Evolutionary conservation across 1,140 invertebrate genomes (phyloP).

Genomic region (Zaprionus lachaisei): DNA sequence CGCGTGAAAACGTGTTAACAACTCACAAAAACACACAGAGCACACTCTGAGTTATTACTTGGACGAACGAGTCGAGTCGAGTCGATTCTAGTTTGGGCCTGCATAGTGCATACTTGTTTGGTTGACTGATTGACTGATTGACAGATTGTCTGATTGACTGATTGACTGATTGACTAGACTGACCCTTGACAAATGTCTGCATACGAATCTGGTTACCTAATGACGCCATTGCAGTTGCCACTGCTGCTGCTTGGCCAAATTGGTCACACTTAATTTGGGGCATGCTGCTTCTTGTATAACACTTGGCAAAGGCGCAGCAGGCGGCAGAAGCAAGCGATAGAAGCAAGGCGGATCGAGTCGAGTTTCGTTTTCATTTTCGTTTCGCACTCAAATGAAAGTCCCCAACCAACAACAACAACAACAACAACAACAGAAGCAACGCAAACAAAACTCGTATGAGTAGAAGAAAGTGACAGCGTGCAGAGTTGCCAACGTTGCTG

Average conservation of each 20-base stretch:
- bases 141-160: neutral
- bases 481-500: slow-evolving; percentile 13
- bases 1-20: slow-evolving; percentile 55
- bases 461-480: slow-evolving; percentile 36
- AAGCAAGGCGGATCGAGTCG: neutral
- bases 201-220: slow-evolving; percentile 45
- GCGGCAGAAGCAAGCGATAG: neutral
- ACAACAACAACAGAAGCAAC: neutral
- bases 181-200: slow-evolving; percentile 60
- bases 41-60: slow-evolving; percentile 43
- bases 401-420: slow-evolving; percentile 14
- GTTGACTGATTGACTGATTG: slow-evolving; percentile 11
- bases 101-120: slow-evolving; percentile 7
- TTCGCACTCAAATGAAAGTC: slow-evolving; percentile 48
- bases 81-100: slow-evolving; percentile 3
- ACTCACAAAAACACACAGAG: slow-evolving; percentile 39
- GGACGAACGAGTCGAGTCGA: neutral
- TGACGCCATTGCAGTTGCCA: neutral
- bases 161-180: neutral
- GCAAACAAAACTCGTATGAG: slow-evolving; percentile 7
- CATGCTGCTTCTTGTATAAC: slow-evolving; percentile 51
- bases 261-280: slow-evolving; percentile 55
- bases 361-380: slow-evolving; percentile 34
- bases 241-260: slow-evolving; percentile 42
- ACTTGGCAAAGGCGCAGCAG: slow-evolving; percentile 13